phyloP scores from a whole-genome alignment of 2,888 invertebrate genomes.

The Drosophila imparisetae region DNA sequence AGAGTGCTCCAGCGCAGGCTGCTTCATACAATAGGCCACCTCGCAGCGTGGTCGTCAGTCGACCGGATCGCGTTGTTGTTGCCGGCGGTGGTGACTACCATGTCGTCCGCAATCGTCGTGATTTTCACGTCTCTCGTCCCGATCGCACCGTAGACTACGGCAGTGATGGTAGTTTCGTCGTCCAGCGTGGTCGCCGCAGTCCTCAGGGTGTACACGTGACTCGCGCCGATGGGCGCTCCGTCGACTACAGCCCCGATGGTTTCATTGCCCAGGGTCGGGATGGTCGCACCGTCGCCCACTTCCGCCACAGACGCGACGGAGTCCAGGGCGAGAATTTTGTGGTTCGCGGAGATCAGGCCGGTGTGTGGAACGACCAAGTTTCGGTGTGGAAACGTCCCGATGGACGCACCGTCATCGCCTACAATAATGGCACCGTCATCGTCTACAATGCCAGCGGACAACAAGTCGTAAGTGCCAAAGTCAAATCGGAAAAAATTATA shows the following conservation, averaged over 20 bases:
- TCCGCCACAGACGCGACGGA: constrained; percentile 38
- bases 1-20: neutral
- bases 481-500: neutral
- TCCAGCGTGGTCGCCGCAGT: constrained; percentile 43
- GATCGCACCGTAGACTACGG: constrained; percentile 49
- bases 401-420: constrained; percentile 57
- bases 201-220: constrained; percentile 14
- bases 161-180: constrained; percentile 24
- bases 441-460: constrained; percentile 55
- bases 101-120: constrained; percentile 32
- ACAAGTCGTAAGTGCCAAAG: constrained; percentile 40
- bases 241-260: constrained; percentile 14
- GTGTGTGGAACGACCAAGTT: constrained; percentile 37
- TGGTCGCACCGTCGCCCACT: constrained; percentile 30
- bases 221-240: constrained; percentile 36
- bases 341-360: constrained; percentile 62
- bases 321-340: constrained; percentile 65
- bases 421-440: constrained; percentile 39
- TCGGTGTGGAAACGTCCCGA: constrained; percentile 63
- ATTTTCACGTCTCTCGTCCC: constrained; percentile 42
- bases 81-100: neutral
- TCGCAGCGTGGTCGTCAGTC: constrained; percentile 4
- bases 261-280: constrained; percentile 20
- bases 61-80: constrained; percentile 33
- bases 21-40: neutral